A percentile compares a stretch with the other conserved stretches of the same genome.
These are phyloP conservation scores for Yponomeuta cagnagella DNA, from an alignment of 2,888 invertebrate species.

Conservation along the genomic window DNA sequence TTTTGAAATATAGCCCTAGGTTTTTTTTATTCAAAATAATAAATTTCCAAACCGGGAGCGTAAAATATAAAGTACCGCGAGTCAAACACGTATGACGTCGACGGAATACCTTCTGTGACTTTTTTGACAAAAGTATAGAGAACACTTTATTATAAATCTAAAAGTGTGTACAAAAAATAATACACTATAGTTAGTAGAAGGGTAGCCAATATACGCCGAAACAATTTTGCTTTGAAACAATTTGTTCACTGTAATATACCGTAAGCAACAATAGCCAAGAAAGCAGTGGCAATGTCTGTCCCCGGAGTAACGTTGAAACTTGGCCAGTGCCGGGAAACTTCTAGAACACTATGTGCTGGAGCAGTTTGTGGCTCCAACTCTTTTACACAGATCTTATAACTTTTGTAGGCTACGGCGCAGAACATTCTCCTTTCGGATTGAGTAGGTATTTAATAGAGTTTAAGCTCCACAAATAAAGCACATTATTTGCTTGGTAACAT, in stretches of 20 bases:
- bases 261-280: neutral
- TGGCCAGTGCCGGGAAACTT: neutral
- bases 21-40: neutral
- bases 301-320: neutral
- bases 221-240: neutral
- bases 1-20: slow-evolving; percentile 13
- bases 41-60: neutral
- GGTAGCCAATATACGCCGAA: too few species aligned
- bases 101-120: neutral
- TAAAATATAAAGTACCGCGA: slow-evolving; percentile 16
- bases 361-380: slow-evolving; percentile 1
- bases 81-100: slow-evolving; percentile 13
- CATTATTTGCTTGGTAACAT: too few species aligned
- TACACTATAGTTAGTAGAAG: too few species aligned
- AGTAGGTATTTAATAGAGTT: neutral
- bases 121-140: neutral
- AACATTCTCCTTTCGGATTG: neutral
- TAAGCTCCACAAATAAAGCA: too few species aligned
- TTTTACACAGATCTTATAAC: neutral
- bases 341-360: neutral
- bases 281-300: neutral
- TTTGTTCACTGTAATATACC: neutral
- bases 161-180: too few species aligned
- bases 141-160: too few species aligned
- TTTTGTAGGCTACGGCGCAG: neutral